Evolutionary conservation across 2,113 vertebrate genomes (phyloP), one percentile per base, ranked within the genome.

Genomic region (Isichthys henryi): DNA sequence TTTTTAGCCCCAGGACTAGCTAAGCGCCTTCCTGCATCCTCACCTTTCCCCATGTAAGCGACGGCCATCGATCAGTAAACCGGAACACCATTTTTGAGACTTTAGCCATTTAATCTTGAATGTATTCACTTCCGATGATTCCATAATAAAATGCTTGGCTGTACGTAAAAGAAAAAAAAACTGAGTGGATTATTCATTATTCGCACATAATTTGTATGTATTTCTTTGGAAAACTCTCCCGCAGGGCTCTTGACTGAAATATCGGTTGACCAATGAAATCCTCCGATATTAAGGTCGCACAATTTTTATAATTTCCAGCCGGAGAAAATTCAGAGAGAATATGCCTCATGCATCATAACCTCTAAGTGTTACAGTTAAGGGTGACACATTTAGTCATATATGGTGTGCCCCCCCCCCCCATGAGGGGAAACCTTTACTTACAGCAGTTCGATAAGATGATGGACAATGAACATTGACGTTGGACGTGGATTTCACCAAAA

Each of bases 11-110:
- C 91, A 95, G 94, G 95, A 95, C 89, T 87, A 48, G 93, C 92
- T 94, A 95, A 95, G 94, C 94, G 93, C 93, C 93, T 93, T 90
- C 86, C 93, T 93, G 92, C 94, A 94, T 92, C 91, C 93, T 94
- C 91, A 91, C 31, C 27, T 11, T 27, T 93, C 88, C 93, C 92
- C 86, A 88, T 90, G 90, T 88, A 87, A 90, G 80, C 48, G 74
- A 70, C 35, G 74, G 11, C 35, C 31, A 45, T 84, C 45, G n/a
- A 21, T 84, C 19, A 48, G 82, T 84, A 90, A 90, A 50, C 35
- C 27, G 31, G 35, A 31, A 43, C 8, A 66, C 17, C 23, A 58
- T 50, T 58, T 43, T 23, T 11, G 48, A 45, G 53, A 35, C 43
- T 86, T 86, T 7, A 50, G 84, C 52, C 48, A n/a, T 58, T 27